Evolutionary conservation across 2,888 invertebrate genomes (phyloP).

Genomic region (Drosophila paranaensis): DNA sequence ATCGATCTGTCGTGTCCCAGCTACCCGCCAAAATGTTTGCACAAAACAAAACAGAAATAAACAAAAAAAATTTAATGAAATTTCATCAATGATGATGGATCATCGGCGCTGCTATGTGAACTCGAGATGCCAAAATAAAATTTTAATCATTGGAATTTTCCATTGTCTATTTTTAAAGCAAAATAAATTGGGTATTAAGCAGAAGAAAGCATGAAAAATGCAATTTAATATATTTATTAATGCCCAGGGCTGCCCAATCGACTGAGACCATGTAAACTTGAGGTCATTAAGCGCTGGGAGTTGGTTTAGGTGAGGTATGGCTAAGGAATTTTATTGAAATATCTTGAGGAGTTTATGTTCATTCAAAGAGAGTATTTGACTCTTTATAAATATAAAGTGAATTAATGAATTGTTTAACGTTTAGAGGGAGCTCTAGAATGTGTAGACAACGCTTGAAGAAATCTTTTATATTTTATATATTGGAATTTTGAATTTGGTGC

Average conservation of each 20-base stretch:
- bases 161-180: constrained; percentile 9
- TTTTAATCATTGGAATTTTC: constrained; percentile 21
- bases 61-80: constrained; percentile 18
- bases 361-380: too few relatives aligned
- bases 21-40: constrained; percentile 47
- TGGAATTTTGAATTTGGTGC: too few relatives aligned
- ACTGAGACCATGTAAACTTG: constrained; percentile 33
- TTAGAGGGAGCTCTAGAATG: too few relatives aligned
- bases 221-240: constrained; percentile 19
- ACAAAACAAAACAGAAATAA: constrained; percentile 18
- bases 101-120: constrained; percentile 18
- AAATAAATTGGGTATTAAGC: constrained; percentile 10
- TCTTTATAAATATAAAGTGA: too few relatives aligned
- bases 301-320: too few relatives aligned
- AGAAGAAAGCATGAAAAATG: constrained; percentile 42
- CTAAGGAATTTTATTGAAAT: too few relatives aligned
- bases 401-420: too few relatives aligned
- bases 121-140: constrained; percentile 6
- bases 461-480: too few relatives aligned
- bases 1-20: constrained; percentile 38
- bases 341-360: too few relatives aligned
- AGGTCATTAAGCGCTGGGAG: constrained; percentile 17
- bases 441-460: too few relatives aligned
- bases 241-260: constrained; percentile 14
- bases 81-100: constrained; percentile 53